Conservation (phyloP, 2,888 invertebrate genomes). For the Lobophora halterata region DNA sequence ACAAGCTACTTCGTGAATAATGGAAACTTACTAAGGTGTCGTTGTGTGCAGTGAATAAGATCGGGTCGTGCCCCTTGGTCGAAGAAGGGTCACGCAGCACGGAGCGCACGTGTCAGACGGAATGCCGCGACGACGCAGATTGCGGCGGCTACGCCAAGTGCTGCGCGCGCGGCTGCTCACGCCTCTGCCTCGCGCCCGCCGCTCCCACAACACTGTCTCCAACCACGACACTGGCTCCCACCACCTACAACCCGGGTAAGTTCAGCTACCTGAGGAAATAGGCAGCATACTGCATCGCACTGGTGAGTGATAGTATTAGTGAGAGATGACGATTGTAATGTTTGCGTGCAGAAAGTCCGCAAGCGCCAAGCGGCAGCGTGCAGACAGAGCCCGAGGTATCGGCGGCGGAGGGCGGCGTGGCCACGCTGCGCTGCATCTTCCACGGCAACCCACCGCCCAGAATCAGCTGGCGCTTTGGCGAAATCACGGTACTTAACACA, state of each 20-base stretch:
- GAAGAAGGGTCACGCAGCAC: slow-evolving; percentile 49
- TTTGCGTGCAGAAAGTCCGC: slow-evolving; percentile 48
- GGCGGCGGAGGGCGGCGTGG: slow-evolving; percentile 87
- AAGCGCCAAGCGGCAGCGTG: slow-evolving; percentile 54
- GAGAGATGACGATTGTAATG: too few species aligned
- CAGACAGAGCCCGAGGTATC: slow-evolving; percentile 81
- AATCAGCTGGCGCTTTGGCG: slow-evolving; percentile 88
- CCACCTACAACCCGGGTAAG: slow-evolving; percentile 46
- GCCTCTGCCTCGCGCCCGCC: slow-evolving; percentile 79
- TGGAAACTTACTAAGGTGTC: neutral
- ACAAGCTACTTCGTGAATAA: neutral
- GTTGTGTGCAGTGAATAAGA: slow-evolving; percentile 80
- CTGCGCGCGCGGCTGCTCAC: slow-evolving; percentile 89
- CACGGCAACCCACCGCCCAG: slow-evolving; percentile 88
- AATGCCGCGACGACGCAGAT: slow-evolving; percentile 91
- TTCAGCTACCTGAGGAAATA: too few species aligned
- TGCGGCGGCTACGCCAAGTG: slow-evolving; percentile 90
- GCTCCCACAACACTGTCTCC: slow-evolving; percentile 31
- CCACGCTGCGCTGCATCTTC: slow-evolving; percentile 87
- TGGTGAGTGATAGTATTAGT: too few species aligned
- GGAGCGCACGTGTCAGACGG: slow-evolving; percentile 80
- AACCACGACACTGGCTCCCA: slow-evolving; percentile 25
- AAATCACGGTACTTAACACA: slow-evolving; percentile 81
- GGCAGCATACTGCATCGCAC: too few species aligned
- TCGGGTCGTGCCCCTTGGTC: slow-evolving; percentile 40